phyloP scores from a whole-genome alignment of 1,140 invertebrate genomes.

The Conus ventricosus region DNA sequence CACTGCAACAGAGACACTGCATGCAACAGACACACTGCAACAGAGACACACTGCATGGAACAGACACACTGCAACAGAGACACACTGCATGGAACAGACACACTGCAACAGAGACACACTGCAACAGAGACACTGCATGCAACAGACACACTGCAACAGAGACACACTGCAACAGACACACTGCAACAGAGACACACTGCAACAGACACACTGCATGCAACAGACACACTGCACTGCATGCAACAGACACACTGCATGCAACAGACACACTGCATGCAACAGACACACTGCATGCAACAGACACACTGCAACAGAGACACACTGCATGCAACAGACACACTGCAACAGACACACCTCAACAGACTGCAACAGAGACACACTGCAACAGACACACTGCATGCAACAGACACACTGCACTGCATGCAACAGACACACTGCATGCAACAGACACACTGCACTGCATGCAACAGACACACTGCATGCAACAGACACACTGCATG shows the following conservation, averaged over 20 bases:
- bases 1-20: not conserved
- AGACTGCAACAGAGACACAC: not conserved
- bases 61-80: not conserved
- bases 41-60: slow-evolving; percentile 6
- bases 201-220: slow-evolving; percentile 14
- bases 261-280: not conserved
- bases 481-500: not conserved
- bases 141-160: not conserved
- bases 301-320: not conserved
- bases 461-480: not conserved
- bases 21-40: not conserved
- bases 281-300: slow-evolving; percentile 5
- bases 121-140: not conserved
- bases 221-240: too few species aligned
- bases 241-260: not conserved
- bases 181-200: not conserved
- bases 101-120: not conserved
- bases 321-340: slow-evolving; percentile 8
- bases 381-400: not conserved
- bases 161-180: slow-evolving; percentile 4
- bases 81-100: too few species aligned
- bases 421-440: slow-evolving; percentile 2
- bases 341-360: not conserved
- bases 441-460: not conserved
- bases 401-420: too few species aligned